Percentiles rank a stretch among this genome's conserved stretches.
Conservation (phyloP, 2,113 vertebrate species). For the Prionailurus bengalensis region DNA sequence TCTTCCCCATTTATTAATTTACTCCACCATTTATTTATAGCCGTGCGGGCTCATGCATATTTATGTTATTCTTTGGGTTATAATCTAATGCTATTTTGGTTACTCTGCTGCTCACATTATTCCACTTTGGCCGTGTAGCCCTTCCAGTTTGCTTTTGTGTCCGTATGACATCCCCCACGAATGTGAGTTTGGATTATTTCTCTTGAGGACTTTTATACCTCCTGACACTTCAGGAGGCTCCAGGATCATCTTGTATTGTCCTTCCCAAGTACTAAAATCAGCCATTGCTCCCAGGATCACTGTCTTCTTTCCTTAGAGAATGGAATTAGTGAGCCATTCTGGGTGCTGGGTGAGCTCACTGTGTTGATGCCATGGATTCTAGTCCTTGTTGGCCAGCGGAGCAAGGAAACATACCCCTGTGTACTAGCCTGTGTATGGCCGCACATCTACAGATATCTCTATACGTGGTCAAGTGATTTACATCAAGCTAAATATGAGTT, state of each 20-base stretch:
- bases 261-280: not conserved
- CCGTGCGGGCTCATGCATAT: not conserved
- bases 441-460: not conserved
- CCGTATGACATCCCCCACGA: not conserved
- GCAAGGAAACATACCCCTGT: not conserved
- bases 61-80: not conserved
- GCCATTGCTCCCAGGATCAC: not conserved
- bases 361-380: not conserved
- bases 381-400: not conserved
- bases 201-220: not conserved
- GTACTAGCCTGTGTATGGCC: not conserved
- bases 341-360: accelerated
- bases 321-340: not conserved
- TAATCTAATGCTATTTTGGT: not conserved
- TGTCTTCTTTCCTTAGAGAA: not conserved
- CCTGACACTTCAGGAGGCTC: not conserved
- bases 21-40: not conserved
- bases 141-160: not conserved
- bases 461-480: not conserved
- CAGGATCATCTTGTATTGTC: not conserved
- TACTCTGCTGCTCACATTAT: not conserved
- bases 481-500: not conserved
- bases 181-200: not conserved
- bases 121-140: not conserved
- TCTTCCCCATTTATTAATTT: not conserved